A percentile compares a stretch with the other conserved stretches of the same genome.
Evolutionary conservation across 2,113 vertebrate species (phyloP).

Genomic region (Grantiella picta): DNA sequence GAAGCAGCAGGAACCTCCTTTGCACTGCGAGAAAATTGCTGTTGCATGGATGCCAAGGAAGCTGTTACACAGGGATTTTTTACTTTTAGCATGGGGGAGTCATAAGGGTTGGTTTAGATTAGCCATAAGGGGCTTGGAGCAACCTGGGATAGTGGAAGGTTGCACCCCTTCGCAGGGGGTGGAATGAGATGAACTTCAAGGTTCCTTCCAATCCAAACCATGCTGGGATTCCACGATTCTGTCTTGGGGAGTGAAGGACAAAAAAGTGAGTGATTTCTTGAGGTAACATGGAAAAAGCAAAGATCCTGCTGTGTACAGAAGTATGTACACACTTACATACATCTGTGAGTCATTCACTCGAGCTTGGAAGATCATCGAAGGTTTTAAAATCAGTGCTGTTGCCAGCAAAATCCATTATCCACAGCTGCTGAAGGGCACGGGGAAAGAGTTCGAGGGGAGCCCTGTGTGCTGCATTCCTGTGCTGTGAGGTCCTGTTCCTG

Average conservation of each 20-base stretch:
- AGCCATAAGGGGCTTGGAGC: background rate
- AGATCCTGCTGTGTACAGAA: background rate
- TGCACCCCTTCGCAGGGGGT: background rate
- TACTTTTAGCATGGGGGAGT: too few relatives aligned
- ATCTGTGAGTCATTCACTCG: constrained; percentile 14
- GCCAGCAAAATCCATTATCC: constrained; percentile 25
- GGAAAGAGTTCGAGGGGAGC: background rate
- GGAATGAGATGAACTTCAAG: background rate
- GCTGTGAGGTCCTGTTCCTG: constrained; percentile 42
- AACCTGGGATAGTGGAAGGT: background rate
- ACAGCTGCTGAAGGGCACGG: background rate
- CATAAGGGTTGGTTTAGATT: background rate
- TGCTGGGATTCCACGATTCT: background rate
- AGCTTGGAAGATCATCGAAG: background rate
- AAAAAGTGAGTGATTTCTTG: background rate
- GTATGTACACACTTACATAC: background rate
- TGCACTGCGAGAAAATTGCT: background rate
- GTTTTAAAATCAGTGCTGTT: background rate
- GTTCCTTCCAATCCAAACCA: background rate
- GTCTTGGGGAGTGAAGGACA: background rate
- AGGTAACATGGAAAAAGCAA: background rate
- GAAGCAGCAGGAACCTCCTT: background rate
- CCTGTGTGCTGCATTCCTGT: constrained; percentile 28
- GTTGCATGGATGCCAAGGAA: background rate
- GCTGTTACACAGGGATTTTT: background rate